Evolutionary conservation across 2,113 vertebrate species (phyloP).

Genomic region (Dunckerocampus dactyliophorus): DNA sequence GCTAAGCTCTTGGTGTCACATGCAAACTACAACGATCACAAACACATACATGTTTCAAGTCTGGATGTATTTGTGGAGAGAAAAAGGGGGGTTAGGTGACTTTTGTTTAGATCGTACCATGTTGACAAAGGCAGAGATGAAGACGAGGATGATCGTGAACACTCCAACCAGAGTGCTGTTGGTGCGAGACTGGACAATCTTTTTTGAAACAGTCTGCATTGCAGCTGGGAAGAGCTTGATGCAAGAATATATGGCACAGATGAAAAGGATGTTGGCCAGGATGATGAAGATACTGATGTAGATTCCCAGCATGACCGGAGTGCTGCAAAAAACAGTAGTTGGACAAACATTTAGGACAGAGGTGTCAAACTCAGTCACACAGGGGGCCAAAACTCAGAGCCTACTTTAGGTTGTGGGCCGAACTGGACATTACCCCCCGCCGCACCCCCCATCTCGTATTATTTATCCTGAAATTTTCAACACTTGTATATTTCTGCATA

Average conservation of each 20-base stretch:
- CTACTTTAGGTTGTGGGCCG: neutral
- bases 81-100: neutral
- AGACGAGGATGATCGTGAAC: slow-evolving; percentile 87
- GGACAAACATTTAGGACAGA: neutral
- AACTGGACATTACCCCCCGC: too few species aligned
- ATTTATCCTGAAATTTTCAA: too few species aligned
- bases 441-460: too few species aligned
- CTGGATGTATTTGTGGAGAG: neutral
- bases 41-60: neutral
- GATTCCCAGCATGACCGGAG: slow-evolving; percentile 83
- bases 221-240: slow-evolving; percentile 83
- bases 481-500: too few species aligned
- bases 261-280: slow-evolving; percentile 81
- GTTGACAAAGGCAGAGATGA: slow-evolving; percentile 84
- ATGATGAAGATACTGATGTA: slow-evolving; percentile 85
- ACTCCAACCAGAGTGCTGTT: slow-evolving; percentile 87
- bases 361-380: neutral
- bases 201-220: slow-evolving; percentile 83
- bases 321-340: slow-evolving; percentile 66
- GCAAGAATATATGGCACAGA: slow-evolving; percentile 89
- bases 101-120: slow-evolving; percentile 74
- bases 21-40: slow-evolving; percentile 75
- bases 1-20: slow-evolving; percentile 81
- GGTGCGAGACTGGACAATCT: slow-evolving; percentile 87
- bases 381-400: too few species aligned